Evolutionary conservation across 1,140 invertebrate species (phyloP).

Genomic region (Musca vetustissima): DNA sequence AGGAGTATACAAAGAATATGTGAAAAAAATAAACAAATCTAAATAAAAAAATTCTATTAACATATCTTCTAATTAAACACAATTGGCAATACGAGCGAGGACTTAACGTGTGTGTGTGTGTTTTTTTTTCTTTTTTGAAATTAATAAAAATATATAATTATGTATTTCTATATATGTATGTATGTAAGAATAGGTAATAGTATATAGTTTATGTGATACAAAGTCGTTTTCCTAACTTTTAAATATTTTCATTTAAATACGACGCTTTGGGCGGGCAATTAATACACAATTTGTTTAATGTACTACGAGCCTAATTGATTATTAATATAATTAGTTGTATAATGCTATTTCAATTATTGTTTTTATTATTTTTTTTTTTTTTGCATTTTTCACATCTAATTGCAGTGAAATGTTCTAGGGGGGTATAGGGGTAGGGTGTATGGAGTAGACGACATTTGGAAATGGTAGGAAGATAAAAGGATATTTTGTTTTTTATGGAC

Average conservation of each 20-base stretch:
- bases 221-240: neutral
- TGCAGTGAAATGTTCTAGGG: no score
- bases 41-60: slow-evolving; percentile 18
- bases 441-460: no score
- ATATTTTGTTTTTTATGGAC: no score
- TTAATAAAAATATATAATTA: slow-evolving; percentile 19
- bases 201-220: neutral
- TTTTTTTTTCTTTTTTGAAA: no score
- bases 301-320: slow-evolving; percentile 40
- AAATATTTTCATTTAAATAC: neutral
- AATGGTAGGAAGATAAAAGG: no score
- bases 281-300: slow-evolving; percentile 51
- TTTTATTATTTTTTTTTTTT: no score
- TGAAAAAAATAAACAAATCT: neutral
- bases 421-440: no score
- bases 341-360: neutral
- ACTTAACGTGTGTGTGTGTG: slow-evolving; percentile 28
- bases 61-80: slow-evolving; percentile 35
- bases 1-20: slow-evolving; percentile 2
- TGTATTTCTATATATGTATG: slow-evolving; percentile 17
- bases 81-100: slow-evolving; percentile 55
- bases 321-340: slow-evolving; percentile 32
- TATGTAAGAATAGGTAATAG: neutral
- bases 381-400: slow-evolving; percentile 4
- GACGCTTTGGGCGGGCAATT: slow-evolving; percentile 43